Base-by-base conservation (phyloP, 2,113 vertebrate genomes). In the Elephantulus edwardii region DNA sequence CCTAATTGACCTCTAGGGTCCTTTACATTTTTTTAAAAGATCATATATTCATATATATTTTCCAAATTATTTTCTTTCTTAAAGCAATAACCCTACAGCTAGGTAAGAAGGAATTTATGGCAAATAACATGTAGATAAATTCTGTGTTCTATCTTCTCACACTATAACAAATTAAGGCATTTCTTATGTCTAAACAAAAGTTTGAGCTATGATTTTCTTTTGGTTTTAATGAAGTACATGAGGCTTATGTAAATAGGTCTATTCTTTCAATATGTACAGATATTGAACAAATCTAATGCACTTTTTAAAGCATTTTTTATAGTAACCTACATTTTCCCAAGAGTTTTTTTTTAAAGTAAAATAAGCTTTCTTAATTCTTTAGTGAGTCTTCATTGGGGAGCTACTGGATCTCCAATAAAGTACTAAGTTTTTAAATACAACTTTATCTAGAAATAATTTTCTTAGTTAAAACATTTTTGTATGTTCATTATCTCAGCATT, bases 1-100 rank as follows among this genome's bases (percentile, higher is more conserved):
- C 93, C 79, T 93, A 93, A 94, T 86, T 92, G 64, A 92, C 50
- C 91, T 86, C 94, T 30, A 79, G 93, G 70, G 71, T 8, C 38
- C 14, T 78, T 79, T 88, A 46, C 64, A 78, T 33, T 87, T 91
- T 71, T 71, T 33, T 52, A 48, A 83, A 60, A 84, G 8, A 54
- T 6, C 8, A 64, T 0, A 60, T 5, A 46, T 56, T 13, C 42
- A 13, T 70, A 44, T 71, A 19, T 60, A 38, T 52, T 85, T 68
- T 72, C 46, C 19, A 64, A 74, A 52, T 62, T 56, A 38, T 16
- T 62, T 26, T 86, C 35, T 6, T 30, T 8, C 2, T 40, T 74
- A 76, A n/a, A 68, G 86, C 54, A 85, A 26, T 66, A 62, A 24
- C 13, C 78, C 6, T 22, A 20, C 40, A 8, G 33, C 12, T 84